Evolutionary conservation across 2,888 invertebrate species (phyloP), one percentile per base, ranked within the genome.

Genomic region (Molorchus minor): DNA sequence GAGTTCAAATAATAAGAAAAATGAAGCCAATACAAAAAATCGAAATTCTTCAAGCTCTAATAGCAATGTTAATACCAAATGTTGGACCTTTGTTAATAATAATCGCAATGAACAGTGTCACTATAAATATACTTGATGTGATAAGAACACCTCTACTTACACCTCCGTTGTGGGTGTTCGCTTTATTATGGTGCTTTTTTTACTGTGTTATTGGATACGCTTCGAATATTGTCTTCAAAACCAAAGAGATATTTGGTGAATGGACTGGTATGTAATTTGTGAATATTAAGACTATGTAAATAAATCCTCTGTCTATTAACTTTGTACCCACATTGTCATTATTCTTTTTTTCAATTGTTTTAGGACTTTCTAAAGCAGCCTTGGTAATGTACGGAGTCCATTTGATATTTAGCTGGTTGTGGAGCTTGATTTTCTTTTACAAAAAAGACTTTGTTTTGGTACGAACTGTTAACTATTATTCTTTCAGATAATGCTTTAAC

Each of bases 51-150:
- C 47, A 56, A 30, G 46, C 40, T 3, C 19, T 56, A 2, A 40
- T 41, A 5, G 46, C 56, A n/a, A 40, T 56, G 2, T 29, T 56
- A 12, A 47, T 56, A 30, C 46, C 56, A 17, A 56, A 56, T 30
- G n/a, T 40, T 12, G 56, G 56, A 5, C 17, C 29, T 15, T 8
- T 56, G 4, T 25, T 56, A 3, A 16, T 46, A 3, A 15, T 36
- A 1, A 0, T 56, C n/a, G 38, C 30, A 5, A 8, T 33, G 7
- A 33, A 19, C 17, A n/a, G 15, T 15, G 13, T 33, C 17, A 35
- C 3, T 35, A 7, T 13, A 7, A 21, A 36, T 15, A 17, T 36
- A n/a, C 25, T 25, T 8, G 25, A 47, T 30, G 47, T 17, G 2
- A n/a, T 47, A 3, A 3, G 10, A 19, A 25, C 1, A 12, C 38